Conservation (phyloP, 2,113 vertebrate genomes). For the Atherinomorus stipes region DNA sequence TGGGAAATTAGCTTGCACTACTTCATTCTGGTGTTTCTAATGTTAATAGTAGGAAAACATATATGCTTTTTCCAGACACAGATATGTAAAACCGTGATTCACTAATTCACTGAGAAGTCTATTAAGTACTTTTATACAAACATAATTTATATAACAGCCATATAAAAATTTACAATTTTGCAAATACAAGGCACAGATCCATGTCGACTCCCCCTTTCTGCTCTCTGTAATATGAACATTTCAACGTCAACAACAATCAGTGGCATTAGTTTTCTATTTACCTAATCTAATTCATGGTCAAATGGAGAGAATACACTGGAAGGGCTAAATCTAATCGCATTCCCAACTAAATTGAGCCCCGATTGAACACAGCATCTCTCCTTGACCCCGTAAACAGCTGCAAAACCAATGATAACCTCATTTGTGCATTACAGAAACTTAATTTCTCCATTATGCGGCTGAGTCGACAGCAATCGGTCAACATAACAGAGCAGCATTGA, state of each 20-base stretch:
- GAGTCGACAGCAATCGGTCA: conserved; percentile 50
- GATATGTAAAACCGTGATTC: not conserved
- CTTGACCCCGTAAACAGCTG: conserved; percentile 75
- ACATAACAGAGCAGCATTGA: conserved; percentile 50
- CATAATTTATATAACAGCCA: not conserved
- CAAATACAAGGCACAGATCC: conserved; percentile 7
- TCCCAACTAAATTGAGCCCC: conserved; percentile 62
- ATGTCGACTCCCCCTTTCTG: not conserved
- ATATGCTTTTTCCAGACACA: not conserved
- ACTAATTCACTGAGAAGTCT: not conserved
- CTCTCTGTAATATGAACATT: conserved; percentile 45
- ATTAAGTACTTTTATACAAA: not conserved
- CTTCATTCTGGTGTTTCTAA: not conserved
- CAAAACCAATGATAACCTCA: conserved; percentile 78
- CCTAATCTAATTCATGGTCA: conserved; percentile 74
- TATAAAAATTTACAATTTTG: not conserved
- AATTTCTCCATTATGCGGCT: conserved; percentile 70
- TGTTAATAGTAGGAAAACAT: conserved; percentile 10
- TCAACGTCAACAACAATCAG: conserved; percentile 69
- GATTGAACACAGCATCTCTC: conserved; percentile 74
- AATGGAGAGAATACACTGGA: conserved; percentile 62
- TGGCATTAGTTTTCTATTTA: conserved; percentile 66
- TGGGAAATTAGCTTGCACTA: not conserved
- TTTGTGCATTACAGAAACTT: conserved; percentile 75
- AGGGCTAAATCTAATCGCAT: conserved; percentile 72